Percentiles rank a stretch among this genome's conserved stretches.
Conservation (phyloP, 30 jellyfish, hydroid and myxozoan genomes). For the Cassiopea andromeda region DNA sequence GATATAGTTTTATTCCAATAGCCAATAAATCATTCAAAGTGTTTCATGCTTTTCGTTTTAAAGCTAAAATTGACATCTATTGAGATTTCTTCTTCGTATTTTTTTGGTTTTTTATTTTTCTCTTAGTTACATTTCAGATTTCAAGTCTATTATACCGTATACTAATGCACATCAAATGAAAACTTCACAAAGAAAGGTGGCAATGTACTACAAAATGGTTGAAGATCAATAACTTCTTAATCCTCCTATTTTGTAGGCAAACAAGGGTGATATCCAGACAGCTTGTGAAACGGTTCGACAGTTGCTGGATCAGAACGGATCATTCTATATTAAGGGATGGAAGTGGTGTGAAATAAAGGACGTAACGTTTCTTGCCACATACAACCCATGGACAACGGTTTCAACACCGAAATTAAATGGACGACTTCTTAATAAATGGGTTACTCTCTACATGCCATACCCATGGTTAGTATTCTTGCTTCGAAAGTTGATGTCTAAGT, state of each 20-base stretch:
- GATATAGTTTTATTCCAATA: no score
- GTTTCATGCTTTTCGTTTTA: no score
- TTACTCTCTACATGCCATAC: constrained; percentile 50
- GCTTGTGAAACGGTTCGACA: constrained; percentile 77
- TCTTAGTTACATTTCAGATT: no score
- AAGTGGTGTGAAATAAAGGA: constrained; percentile 76
- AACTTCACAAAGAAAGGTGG: no score
- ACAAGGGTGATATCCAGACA: constrained; percentile 37
- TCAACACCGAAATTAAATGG: constrained; percentile 42
- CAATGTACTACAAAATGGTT: no score
- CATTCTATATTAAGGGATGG: constrained; percentile 55
- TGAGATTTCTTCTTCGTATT: no score
- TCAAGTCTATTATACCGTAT: no score
- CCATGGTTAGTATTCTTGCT: constrained; percentile 45
- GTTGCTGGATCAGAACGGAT: constrained; percentile 61
- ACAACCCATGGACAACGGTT: constrained; percentile 74
- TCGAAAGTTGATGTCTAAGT: not conserved
- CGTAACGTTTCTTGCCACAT: constrained; percentile 72
- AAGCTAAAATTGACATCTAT: no score
- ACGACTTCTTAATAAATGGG: constrained; percentile 68
- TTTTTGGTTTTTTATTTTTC: no score
- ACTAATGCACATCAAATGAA: no score
- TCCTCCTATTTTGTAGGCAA: constrained; percentile 15
- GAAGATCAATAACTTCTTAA: not conserved
- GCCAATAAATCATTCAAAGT: no score